phyloP scores from a whole-genome alignment of 2,113 vertebrate genomes.

The Atrichornis clamosus region DNA sequence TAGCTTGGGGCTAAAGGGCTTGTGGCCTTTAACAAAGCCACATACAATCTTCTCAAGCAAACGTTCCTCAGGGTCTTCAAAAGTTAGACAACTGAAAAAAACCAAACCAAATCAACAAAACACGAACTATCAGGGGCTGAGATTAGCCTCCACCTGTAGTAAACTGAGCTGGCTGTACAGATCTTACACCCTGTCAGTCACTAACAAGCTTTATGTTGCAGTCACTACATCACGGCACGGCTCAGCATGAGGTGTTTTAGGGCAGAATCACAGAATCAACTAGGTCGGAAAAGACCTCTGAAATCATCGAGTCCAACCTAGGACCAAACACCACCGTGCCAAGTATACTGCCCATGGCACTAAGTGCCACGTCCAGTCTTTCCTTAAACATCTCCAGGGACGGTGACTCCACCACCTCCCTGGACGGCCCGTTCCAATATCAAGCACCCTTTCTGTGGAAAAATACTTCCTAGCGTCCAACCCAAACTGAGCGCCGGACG shows the following conservation, averaged over 20 bases:
- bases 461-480: not conserved
- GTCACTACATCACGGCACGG: rapidly evolving
- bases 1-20: rapidly evolving
- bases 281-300: not conserved
- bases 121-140: not conserved
- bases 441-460: not conserved
- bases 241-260: rapidly evolving
- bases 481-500: not conserved
- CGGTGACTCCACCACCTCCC: not conserved
- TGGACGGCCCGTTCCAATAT: not conserved
- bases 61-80: rapidly evolving
- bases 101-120: not conserved
- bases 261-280: not conserved
- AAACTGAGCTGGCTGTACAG: not conserved
- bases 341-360: not conserved
- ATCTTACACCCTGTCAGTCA: rapidly evolving
- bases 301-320: not conserved
- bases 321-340: not conserved
- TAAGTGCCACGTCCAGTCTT: not conserved
- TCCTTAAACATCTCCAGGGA: not conserved
- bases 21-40: not conserved
- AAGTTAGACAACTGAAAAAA: not conserved
- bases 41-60: not conserved
- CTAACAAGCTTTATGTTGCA: not conserved
- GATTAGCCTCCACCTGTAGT: rapidly evolving